Evolutionary conservation across 2,888 invertebrate genomes (phyloP).

Genomic region (Camponotus fellah): DNA sequence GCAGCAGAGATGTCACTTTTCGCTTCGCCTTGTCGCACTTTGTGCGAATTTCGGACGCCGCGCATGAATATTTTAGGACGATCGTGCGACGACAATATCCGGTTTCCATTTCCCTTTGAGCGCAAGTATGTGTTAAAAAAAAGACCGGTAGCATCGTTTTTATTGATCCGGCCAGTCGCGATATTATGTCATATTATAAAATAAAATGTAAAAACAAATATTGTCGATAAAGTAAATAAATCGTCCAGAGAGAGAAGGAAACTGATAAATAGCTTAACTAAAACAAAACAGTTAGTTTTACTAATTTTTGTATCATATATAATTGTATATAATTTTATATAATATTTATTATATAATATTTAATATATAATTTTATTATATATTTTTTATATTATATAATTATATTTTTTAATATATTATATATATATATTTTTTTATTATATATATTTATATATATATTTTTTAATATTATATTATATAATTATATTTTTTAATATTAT

Average conservation of each 20-base stretch:
- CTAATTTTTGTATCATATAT: background rate
- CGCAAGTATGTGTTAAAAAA: background rate
- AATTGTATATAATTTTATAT: no score
- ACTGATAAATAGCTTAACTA: background rate
- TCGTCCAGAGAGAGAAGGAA: background rate
- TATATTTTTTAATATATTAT: no score
- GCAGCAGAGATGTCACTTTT: conserved; percentile 40
- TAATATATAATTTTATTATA: no score
- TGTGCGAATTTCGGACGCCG: conserved; percentile 60
- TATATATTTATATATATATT: no score
- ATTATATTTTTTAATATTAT: no score
- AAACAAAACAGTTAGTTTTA: background rate
- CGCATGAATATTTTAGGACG: conserved; percentile 67
- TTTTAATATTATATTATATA: no score
- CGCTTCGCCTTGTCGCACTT: conserved; percentile 42
- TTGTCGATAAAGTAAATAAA: background rate
- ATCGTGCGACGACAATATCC: conserved; percentile 3
- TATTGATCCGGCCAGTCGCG: background rate
- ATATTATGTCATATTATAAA: background rate
- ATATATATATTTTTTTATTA: no score
- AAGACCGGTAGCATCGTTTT: background rate
- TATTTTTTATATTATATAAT: no score
- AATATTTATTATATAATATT: no score
- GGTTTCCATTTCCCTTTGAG: background rate
- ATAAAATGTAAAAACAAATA: conserved; percentile 7